These are phyloP conservation scores for Eilema caniola DNA, from an alignment of 2,888 invertebrate species.

Conservation along the genomic window DNA sequence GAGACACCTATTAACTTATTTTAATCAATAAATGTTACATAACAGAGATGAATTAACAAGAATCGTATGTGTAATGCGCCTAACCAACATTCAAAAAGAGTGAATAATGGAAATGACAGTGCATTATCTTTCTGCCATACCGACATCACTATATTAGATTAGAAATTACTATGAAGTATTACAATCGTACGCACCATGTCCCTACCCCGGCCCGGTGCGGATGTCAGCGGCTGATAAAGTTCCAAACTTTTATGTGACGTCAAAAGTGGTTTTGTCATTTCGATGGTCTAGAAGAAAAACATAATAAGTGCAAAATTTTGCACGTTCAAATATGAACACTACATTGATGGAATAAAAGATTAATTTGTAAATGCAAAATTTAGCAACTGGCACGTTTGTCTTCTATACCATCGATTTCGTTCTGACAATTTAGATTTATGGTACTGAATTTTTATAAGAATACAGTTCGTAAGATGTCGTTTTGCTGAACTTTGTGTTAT, in stretches of 20 bases:
- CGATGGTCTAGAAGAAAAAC: too few species aligned
- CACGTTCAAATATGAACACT: too few species aligned
- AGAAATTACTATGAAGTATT: slow-evolving; percentile 34
- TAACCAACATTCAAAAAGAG: slow-evolving; percentile 28
- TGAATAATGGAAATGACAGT: slow-evolving; percentile 47
- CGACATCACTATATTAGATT: slow-evolving; percentile 45
- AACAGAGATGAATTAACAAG: too few species aligned
- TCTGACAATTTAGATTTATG: slow-evolving; percentile 6
- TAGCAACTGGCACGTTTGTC: too few species aligned
- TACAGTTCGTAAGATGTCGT: background rate
- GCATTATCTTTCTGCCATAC: slow-evolving; percentile 47
- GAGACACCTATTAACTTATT: too few species aligned
- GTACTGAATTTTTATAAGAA: background rate
- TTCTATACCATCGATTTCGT: background rate
- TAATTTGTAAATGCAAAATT: too few species aligned
- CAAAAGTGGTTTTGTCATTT: slow-evolving; percentile 9
- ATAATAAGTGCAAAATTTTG: too few species aligned
- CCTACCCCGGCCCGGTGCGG: background rate
- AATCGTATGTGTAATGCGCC: slow-evolving; percentile 11
- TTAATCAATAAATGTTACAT: too few species aligned
- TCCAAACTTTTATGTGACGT: slow-evolving; percentile 19
- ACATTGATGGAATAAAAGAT: too few species aligned
- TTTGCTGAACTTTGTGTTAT: background rate
- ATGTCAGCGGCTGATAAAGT: slow-evolving; percentile 40
- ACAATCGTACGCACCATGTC: slow-evolving; percentile 22